Conservation (phyloP, 2,113 vertebrate species). For the Nothocercus nigrocapillus region DNA sequence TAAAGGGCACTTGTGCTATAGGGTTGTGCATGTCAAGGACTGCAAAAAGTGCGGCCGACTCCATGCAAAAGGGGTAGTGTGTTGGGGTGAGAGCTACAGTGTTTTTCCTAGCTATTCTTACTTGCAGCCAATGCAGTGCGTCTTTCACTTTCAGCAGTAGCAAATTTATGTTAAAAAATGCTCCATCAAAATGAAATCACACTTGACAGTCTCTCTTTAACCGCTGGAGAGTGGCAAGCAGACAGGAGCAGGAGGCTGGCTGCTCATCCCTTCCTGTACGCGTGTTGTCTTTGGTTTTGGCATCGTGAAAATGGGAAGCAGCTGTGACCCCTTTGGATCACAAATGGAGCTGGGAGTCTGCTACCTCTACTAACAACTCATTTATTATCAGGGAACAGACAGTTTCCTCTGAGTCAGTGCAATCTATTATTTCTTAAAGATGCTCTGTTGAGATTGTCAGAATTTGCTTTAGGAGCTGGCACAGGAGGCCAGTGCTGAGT, state of each 20-base stretch:
- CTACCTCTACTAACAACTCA: slow-evolving; percentile 68
- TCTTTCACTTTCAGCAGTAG: background rate
- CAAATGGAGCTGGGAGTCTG: slow-evolving; percentile 57
- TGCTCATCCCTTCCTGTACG: background rate
- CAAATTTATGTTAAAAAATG: background rate
- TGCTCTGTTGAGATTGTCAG: slow-evolving; percentile 21
- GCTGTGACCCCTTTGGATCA: slow-evolving; percentile 71
- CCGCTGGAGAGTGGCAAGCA: slow-evolving; percentile 40
- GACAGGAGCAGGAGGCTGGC: background rate
- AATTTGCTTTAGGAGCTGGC: slow-evolving; percentile 18
- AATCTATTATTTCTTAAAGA: slow-evolving; percentile 62
- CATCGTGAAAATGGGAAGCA: slow-evolving; percentile 64
- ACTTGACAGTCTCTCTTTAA: background rate
- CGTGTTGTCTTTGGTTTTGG: slow-evolving; percentile 36
- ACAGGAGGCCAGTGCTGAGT: background rate
- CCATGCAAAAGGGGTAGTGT: background rate
- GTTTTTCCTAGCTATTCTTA: background rate
- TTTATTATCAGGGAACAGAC: slow-evolving; percentile 63
- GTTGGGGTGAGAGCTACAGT: background rate
- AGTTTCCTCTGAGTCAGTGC: slow-evolving; percentile 30
- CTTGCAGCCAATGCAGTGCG: background rate
- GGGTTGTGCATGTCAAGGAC: background rate
- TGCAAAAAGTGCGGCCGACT: background rate
- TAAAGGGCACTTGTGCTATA: accelerated
- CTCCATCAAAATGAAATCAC: background rate